Base-by-base conservation (phyloP, 2,797 vertebrate genomes). In the Platyrinchus mystaceus region DNA sequence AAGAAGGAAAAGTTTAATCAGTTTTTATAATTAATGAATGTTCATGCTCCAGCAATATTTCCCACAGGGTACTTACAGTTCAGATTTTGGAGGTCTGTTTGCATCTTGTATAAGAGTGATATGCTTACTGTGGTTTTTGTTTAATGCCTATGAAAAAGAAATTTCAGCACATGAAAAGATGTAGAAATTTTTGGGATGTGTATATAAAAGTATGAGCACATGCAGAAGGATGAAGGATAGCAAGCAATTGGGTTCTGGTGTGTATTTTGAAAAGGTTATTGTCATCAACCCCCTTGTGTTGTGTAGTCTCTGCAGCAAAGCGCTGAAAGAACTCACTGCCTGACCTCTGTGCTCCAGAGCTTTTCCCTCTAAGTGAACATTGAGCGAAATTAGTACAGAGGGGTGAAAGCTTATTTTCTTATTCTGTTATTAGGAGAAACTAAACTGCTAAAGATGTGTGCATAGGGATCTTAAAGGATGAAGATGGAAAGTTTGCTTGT, bases 1-100 rank as follows among this genome's bases (percentile, higher is more conserved):
- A 69, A 85, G 90, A 95, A 91, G 81, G 85, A 63, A 87, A 90
- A 94, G 39, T 79, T 93, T 90, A 94, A 93, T 95, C 50, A 46
- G 39, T 73, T 89, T 82, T 78, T 93, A 69, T 87, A 96, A 93
- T 84, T 70, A 94, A 93, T 78, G 79, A 83, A 67, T 73, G n/a
- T 28, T 93, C 7, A 3, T 76, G 55, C 55, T 94, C 18, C 28
- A 73, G 47, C 44, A 79, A 0, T 49, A 66, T 94, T 79, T 95
- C 81, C 84, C 74, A 76, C 9, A 37, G 59, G 67, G 47, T 71
- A 52, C 55, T 82, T 73, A 18, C 1, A 82, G 80, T 79, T 87
- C 39, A 69, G 59, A 53, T 76, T 84, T 82, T 44, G 13, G n/a
- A 78, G 30, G n/a, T 83, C 52, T 58, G 8, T 41, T 91, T 78